These are phyloP conservation scores for Genyomyrus donnyi DNA, from an alignment of 2,113 vertebrate genomes.

Conservation along the genomic window DNA sequence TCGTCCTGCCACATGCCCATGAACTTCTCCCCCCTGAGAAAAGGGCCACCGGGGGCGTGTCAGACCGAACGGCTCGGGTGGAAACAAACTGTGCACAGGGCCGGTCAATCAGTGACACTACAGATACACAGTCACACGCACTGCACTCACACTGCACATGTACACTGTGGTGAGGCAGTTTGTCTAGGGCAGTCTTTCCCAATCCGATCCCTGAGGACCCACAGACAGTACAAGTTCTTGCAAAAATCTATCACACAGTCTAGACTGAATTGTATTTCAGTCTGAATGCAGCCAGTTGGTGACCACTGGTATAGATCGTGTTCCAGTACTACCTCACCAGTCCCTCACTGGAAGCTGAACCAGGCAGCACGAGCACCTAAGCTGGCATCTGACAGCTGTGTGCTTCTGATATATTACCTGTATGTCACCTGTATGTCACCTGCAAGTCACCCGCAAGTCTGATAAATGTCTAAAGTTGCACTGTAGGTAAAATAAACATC, in stretches of 20 bases:
- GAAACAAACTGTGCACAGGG: not conserved
- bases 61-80: not conserved
- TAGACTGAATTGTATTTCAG: not conserved
- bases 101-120: not conserved
- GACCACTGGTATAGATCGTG: not conserved
- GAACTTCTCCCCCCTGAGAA: constrained; percentile 87
- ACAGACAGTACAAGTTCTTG: too few species aligned
- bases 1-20: constrained; percentile 98
- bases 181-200: too few species aligned
- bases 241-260: too few species aligned
- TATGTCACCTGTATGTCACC: not conserved
- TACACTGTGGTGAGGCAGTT: too few species aligned
- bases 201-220: too few species aligned
- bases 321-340: not conserved
- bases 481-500: not conserved
- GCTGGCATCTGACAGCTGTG: not conserved
- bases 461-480: not conserved
- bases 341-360: not conserved
- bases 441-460: not conserved
- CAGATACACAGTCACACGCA: not conserved
- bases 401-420: not conserved
- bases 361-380: not conserved
- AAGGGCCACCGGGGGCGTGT: not conserved
- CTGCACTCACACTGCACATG: too few species aligned
- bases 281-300: not conserved